A percentile compares a stretch with the other conserved stretches of the same genome.
These are phyloP conservation scores for Steromphala cineraria DNA, from an alignment of 2,888 invertebrate genomes.

Conservation along the genomic window DNA sequence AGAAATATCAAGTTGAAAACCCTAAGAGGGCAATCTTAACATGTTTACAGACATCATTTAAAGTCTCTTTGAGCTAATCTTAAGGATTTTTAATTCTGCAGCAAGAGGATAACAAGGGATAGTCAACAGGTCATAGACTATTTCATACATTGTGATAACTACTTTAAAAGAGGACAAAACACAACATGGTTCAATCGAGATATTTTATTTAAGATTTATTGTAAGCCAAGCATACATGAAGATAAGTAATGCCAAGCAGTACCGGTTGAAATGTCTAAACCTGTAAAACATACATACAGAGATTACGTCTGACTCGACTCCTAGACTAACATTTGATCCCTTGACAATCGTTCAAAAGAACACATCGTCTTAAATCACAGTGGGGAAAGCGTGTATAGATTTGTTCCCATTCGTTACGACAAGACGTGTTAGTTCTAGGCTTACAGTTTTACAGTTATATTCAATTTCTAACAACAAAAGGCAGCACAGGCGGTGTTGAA, in stretches of 20 bases:
- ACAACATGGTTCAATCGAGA: neutral
- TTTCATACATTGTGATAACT: no score
- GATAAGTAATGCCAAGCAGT: neutral
- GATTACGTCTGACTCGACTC: neutral
- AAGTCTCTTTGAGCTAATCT: no score
- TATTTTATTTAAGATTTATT: slow-evolving; percentile 16
- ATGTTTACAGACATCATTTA: no score
- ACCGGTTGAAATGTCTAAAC: neutral
- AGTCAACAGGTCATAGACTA: no score
- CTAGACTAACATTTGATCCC: slow-evolving; percentile 11
- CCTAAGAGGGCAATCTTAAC: no score
- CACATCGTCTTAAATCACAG: neutral
- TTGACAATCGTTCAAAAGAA: neutral
- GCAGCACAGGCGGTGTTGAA: slow-evolving; percentile 9
- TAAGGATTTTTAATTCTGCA: no score
- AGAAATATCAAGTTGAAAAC: no score
- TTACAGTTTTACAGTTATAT: neutral
- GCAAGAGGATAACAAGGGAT: no score
- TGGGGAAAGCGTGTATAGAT: neutral
- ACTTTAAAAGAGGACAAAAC: no score
- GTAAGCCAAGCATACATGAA: slow-evolving; percentile 11
- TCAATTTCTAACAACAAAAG: neutral
- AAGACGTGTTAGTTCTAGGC: neutral
- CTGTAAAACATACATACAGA: neutral
- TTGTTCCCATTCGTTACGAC: neutral